Evolutionary conservation across 2,113 vertebrate genomes (phyloP), one percentile per base, ranked within the genome.

Genomic region (Holacanthus passer): DNA sequence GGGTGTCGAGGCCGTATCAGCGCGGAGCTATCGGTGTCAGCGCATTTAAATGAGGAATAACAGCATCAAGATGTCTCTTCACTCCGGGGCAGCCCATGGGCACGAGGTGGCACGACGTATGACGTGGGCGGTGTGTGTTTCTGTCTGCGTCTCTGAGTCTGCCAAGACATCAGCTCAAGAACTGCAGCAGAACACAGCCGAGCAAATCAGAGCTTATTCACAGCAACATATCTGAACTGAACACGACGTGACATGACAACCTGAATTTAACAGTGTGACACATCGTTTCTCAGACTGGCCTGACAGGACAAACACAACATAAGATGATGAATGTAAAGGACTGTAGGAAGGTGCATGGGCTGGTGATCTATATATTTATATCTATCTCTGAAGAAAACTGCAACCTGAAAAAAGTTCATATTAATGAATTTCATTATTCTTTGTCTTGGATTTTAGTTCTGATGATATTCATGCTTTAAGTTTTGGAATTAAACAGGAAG

Each of bases 61-160:
- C 67, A 79, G 68, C 83, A 73, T 77, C 60, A 41, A 27, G 50
- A 80, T 55, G 62, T 52, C 52, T 80, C 37, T 65, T 70, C 24
- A 47, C 79, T 83, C 37, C 66, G 32, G 69, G 82, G 82, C 82
- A 60, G 74, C 77, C 68, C 59, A 17, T 79, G 82, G 79, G 64
- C 45, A 55, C 63, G 62, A 73, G 55, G 78, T 70, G 52, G 78
- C 82, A 80, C 70, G 2, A 50, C 52, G 27, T 22, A 55, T 39
- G 41, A 56, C n/a, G 71, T 77, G 77, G 85, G 58, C 58, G 75
- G 65, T 79, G 7, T 39, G 20, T 45, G 53, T 73, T 31, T 73
- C 10, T 77, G 31, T 11, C 22, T 68, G 66, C n/a, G 56, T 52
- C 50, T n/a, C n/a, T n/a, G n/a, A n/a, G n/a, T n/a, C n/a, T n/a